Evolutionary conservation across 2,113 vertebrate genomes (phyloP).

Genomic region (Poeciliopsis occidentalis): DNA sequence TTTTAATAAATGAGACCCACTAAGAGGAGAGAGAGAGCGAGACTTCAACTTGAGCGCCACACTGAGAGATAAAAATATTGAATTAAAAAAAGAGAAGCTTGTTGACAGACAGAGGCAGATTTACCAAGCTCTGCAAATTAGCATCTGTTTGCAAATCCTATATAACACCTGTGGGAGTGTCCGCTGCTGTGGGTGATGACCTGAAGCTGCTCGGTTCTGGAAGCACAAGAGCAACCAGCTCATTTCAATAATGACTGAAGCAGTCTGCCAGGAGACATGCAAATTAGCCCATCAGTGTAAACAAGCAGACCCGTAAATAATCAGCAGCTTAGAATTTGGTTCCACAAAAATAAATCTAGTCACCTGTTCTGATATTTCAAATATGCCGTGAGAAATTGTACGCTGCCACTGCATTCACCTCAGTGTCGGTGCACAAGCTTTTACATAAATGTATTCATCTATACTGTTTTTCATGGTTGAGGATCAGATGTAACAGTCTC

Average conservation of each 20-base stretch:
- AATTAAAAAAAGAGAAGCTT: not conserved
- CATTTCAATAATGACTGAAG: not conserved
- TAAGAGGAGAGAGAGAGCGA: conserved; percentile 26
- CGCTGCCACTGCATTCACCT: not conserved
- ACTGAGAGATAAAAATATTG: not conserved
- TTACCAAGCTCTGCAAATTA: not conserved
- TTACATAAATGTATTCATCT: not conserved
- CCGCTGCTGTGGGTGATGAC: not conserved
- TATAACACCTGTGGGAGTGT: not conserved
- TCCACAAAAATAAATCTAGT: not conserved
- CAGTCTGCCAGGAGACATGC: not conserved
- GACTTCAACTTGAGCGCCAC: conserved; percentile 39
- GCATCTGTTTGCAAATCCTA: not conserved
- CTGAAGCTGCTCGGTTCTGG: not conserved
- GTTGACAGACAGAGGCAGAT: not conserved
- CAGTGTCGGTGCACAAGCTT: not conserved
- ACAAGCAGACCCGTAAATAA: not conserved
- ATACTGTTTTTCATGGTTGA: not conserved
- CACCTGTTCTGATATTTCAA: not conserved
- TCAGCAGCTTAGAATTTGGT: not conserved
- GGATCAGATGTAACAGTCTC: not conserved
- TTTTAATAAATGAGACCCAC: conserved; percentile 2
- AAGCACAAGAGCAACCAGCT: not conserved
- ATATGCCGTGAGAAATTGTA: not conserved
- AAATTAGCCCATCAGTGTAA: not conserved